Conservation (phyloP, 2,797 vertebrate species). For the Bradypus variegatus region DNA sequence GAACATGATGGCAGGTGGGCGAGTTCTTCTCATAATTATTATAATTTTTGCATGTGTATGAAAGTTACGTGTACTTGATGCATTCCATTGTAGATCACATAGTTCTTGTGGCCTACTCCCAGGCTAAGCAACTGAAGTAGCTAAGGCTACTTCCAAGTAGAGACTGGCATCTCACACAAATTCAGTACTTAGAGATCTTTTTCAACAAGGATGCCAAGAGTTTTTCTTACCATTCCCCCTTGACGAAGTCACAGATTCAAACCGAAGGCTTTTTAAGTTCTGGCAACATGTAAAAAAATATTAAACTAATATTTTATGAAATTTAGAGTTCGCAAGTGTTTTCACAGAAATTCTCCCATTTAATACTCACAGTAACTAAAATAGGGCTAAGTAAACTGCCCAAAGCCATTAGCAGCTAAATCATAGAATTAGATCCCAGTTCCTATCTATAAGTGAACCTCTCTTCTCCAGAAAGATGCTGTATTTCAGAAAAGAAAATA, state of each 20-base stretch:
- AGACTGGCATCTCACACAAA: neutral
- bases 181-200: neutral
- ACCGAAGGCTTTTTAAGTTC: neutral
- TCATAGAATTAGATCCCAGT: neutral
- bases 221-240: neutral
- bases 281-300: neutral
- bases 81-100: neutral
- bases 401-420: neutral
- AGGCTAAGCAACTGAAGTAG: neutral
- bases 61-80: neutral
- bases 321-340: neutral
- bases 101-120: neutral
- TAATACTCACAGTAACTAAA: slow-evolving; percentile 25
- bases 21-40: neutral
- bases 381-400: neutral
- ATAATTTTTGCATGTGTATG: neutral
- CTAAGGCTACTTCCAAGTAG: neutral
- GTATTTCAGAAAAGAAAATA: slow-evolving; percentile 6
- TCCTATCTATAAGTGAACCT: neutral
- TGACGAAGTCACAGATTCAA: slow-evolving; percentile 19
- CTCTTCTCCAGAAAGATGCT: neutral
- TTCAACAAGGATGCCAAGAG: neutral
- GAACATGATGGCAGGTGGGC: neutral
- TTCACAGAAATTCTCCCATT: neutral
- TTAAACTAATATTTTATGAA: neutral